These are phyloP conservation scores for Drosophila phalerata DNA, from an alignment of 2,888 invertebrate species.

Conservation along the genomic window DNA sequence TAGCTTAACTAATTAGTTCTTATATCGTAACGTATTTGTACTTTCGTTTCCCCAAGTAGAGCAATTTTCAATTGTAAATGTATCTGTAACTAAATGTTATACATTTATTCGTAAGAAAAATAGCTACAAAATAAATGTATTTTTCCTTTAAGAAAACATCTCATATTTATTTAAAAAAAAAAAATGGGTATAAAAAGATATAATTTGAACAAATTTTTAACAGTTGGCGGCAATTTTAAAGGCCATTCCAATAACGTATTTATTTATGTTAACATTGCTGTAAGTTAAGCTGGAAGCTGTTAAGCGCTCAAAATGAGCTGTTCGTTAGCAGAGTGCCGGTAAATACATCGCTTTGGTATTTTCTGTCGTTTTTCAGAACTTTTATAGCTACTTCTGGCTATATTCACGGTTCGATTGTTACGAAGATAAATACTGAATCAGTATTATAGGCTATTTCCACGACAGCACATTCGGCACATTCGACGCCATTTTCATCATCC, in stretches of 20 bases:
- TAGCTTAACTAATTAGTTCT: slow-evolving; percentile 59
- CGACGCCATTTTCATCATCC: too few species aligned
- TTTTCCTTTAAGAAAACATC: slow-evolving; percentile 73
- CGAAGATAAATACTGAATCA: too few species aligned
- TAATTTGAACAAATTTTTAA: background rate
- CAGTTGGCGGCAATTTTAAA: slow-evolving; percentile 7
- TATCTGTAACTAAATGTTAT: slow-evolving; percentile 81
- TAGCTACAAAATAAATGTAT: slow-evolving; percentile 82
- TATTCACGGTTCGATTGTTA: too few species aligned
- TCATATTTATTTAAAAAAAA: background rate
- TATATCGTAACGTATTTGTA: slow-evolving; percentile 52
- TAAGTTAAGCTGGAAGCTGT: background rate
- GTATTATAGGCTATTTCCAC: too few species aligned
- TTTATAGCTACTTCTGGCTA: background rate
- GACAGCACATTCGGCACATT: too few species aligned
- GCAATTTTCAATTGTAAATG: slow-evolving; percentile 80
- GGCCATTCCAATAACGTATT: background rate
- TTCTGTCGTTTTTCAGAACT: slow-evolving; percentile 33
- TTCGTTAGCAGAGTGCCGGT: slow-evolving; percentile 29
- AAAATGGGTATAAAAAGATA: background rate
- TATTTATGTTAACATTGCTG: slow-evolving; percentile 1
- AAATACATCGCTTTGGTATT: slow-evolving; percentile 27
- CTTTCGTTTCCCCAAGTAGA: slow-evolving; percentile 67
- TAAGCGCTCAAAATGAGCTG: slow-evolving; percentile 21
- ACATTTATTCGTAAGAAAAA: slow-evolving; percentile 77